Conservation (phyloP, 2,113 vertebrate genomes). For the Vanacampus margaritifer region DNA sequence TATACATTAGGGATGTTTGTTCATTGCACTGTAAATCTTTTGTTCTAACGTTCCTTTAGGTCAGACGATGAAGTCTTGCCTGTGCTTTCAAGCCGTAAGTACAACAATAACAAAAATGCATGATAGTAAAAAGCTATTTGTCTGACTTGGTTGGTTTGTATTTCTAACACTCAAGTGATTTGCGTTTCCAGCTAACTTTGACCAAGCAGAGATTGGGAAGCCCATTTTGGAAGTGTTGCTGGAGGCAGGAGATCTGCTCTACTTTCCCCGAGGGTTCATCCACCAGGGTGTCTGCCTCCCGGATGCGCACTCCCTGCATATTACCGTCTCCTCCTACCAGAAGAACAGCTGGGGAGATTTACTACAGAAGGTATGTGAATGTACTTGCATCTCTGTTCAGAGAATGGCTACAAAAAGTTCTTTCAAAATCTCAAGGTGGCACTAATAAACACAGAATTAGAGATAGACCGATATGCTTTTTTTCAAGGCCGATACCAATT, state of each 20-base stretch:
- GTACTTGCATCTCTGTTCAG: neutral
- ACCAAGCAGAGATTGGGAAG: slow-evolving; percentile 79
- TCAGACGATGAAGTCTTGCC: slow-evolving; percentile 70
- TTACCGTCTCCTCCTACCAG: slow-evolving; percentile 93
- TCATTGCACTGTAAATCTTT: neutral
- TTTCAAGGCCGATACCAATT: too few relatives aligned
- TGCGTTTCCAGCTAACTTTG: slow-evolving; percentile 76
- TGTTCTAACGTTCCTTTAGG: slow-evolving; percentile 46
- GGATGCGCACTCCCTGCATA: slow-evolving; percentile 85
- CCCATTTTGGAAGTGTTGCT: slow-evolving; percentile 86
- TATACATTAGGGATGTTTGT: too few relatives aligned
- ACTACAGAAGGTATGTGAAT: slow-evolving; percentile 74
- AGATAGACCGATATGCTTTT: too few relatives aligned
- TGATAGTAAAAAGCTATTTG: neutral
- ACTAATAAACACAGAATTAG: too few relatives aligned
- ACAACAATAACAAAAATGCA: neutral
- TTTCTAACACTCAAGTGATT: slow-evolving; percentile 70
- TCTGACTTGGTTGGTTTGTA: neutral
- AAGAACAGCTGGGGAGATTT: slow-evolving; percentile 93
- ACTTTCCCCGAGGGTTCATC: slow-evolving; percentile 93
- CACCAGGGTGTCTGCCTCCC: slow-evolving; percentile 89
- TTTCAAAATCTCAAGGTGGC: neutral
- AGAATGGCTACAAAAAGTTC: too few relatives aligned
- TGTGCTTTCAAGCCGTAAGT: slow-evolving; percentile 77
- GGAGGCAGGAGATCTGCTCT: slow-evolving; percentile 90